A percentile compares a stretch with the other conserved stretches of the same genome.
phyloP scores from a whole-genome alignment of 2,888 invertebrate species.

The Hedya salicella region DNA sequence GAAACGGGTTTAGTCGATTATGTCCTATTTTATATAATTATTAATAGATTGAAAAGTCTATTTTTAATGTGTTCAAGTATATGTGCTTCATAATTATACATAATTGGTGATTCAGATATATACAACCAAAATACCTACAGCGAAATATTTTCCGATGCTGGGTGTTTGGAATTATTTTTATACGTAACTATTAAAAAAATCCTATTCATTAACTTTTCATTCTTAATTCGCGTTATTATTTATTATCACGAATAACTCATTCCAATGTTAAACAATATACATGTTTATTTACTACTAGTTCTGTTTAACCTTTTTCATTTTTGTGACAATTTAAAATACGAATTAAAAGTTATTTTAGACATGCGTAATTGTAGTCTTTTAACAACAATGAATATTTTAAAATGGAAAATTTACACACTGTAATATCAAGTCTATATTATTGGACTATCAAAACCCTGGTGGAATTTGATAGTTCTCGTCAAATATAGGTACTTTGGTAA shows the following conservation, averaged over 20 bases:
- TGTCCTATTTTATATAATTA: conserved; percentile 7
- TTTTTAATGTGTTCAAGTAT: background rate
- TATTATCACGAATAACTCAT: conserved; percentile 16
- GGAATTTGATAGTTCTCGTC: background rate
- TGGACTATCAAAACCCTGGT: too few relatives aligned
- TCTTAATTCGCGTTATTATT: conserved; percentile 13
- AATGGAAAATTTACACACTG: too few relatives aligned
- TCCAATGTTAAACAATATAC: conserved; percentile 13
- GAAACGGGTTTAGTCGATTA: conserved; percentile 37
- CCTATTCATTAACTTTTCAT: background rate
- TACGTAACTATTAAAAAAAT: conserved; percentile 20
- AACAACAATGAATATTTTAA: too few relatives aligned
- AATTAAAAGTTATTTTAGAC: too few relatives aligned
- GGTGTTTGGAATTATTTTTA: conserved; percentile 13
- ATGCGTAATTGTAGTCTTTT: too few relatives aligned
- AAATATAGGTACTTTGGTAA: too few relatives aligned
- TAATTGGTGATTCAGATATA: background rate
- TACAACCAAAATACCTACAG: too few relatives aligned
- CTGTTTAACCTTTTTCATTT: background rate
- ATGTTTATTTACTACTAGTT: background rate
- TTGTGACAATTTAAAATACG: too few relatives aligned
- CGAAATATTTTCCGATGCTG: conserved; percentile 2
- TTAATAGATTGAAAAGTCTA: conserved; percentile 1
- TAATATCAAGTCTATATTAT: too few relatives aligned
- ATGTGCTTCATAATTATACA: conserved; percentile 4